A percentile compares a stretch with the other conserved stretches of the same genome.
Conservation (phyloP, 2,888 invertebrate genomes). For the Ornithoptera priamus region DNA sequence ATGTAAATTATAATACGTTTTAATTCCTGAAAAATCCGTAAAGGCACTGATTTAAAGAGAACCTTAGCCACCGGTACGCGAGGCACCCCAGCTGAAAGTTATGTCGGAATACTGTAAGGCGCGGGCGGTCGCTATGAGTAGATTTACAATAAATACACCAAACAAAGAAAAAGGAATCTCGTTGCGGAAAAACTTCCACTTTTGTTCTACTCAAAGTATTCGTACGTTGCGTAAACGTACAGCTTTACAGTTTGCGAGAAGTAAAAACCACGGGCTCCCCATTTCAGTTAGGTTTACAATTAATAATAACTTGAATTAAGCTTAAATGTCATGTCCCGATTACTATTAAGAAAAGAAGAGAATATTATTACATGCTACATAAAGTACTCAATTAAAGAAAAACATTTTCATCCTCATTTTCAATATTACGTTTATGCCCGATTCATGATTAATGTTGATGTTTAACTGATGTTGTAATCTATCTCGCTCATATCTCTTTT, state of each 20-base stretch:
- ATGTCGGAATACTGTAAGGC: slow-evolving; percentile 74
- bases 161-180: slow-evolving; percentile 79
- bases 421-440: too few species aligned
- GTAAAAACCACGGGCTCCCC: neutral
- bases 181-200: slow-evolving; percentile 76
- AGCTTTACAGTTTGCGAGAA: slow-evolving; percentile 10
- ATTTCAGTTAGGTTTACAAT: neutral
- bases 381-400: neutral
- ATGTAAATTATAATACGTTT: too few species aligned
- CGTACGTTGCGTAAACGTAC: slow-evolving; percentile 34
- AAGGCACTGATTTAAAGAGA: slow-evolving; percentile 25
- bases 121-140: slow-evolving; percentile 68
- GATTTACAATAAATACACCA: slow-evolving; percentile 80
- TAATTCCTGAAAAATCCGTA: neutral
- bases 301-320: too few species aligned
- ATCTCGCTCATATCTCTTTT: neutral
- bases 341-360: too few species aligned
- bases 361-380: too few species aligned
- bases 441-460: too few species aligned
- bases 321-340: too few species aligned
- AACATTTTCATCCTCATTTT: neutral
- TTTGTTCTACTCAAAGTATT: slow-evolving; percentile 60
- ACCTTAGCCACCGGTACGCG: slow-evolving; percentile 37
- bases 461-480: too few species aligned
- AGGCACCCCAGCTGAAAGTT: slow-evolving; percentile 69